These are phyloP conservation scores for Bolinopsis microptera DNA, from an alignment of 37 sponge, comb jelly and placozoan genomes.

Conservation along the genomic window DNA sequence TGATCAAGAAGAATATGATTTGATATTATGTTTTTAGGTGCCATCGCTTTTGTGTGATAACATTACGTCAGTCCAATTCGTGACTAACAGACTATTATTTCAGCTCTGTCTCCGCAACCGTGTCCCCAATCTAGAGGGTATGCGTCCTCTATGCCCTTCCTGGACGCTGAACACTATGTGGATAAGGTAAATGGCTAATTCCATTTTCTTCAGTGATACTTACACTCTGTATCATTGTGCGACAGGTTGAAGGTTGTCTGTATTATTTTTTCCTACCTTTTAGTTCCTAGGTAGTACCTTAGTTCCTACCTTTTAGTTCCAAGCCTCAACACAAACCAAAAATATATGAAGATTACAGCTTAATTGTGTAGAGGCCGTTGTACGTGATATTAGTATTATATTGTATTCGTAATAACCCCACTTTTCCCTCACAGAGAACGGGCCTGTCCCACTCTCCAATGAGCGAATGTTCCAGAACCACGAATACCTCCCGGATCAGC, in stretches of 20 bases:
- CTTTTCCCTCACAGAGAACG: not conserved
- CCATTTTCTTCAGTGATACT: not conserved
- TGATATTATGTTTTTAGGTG: too few relatives aligned
- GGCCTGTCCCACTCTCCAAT: conserved; percentile 38
- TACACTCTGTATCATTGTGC: too few relatives aligned
- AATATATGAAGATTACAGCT: not conserved
- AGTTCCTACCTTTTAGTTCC: too few relatives aligned
- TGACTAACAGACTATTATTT: too few relatives aligned
- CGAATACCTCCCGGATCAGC: conserved; percentile 46
- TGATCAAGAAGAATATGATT: not conserved
- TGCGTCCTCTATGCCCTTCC: conserved; percentile 65
- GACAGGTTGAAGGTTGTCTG: too few relatives aligned
- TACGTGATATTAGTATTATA: too few relatives aligned
- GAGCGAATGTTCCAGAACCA: conserved; percentile 62
- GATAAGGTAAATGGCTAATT: not conserved
- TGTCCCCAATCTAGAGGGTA: conserved; percentile 59
- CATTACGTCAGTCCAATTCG: too few relatives aligned
- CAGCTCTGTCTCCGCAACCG: conserved; percentile 54
- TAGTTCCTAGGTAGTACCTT: too few relatives aligned
- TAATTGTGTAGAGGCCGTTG: too few relatives aligned
- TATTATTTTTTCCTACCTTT: too few relatives aligned
- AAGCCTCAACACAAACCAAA: not conserved
- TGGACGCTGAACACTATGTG: not conserved
- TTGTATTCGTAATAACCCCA: too few relatives aligned
- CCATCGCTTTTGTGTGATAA: too few relatives aligned